Evolutionary conservation across 1,140 invertebrate species (phyloP).

Genomic region (Vollenhovia emeryi): DNA sequence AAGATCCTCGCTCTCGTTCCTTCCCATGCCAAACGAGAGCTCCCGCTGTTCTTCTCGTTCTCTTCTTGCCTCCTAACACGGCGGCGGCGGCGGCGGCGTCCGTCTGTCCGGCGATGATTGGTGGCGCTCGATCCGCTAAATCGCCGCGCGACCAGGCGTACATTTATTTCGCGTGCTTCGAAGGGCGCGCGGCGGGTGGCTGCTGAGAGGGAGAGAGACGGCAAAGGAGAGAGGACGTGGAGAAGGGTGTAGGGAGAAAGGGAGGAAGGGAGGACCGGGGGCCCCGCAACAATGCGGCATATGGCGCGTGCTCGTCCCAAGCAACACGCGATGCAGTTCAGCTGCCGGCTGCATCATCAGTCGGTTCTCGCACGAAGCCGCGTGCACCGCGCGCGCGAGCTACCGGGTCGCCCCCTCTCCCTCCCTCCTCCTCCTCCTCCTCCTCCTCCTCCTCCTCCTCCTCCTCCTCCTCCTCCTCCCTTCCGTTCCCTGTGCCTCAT

Average conservation of each 20-base stretch:
- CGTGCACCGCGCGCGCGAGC: conserved; percentile 31
- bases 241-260: conserved; percentile 51
- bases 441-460: too few relatives aligned
- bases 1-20: conserved; percentile 55
- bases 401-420: conserved; percentile 20
- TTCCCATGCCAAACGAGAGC: conserved; percentile 37
- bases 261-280: conserved; percentile 65
- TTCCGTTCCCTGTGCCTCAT: not conserved
- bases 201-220: not conserved
- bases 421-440: not conserved
- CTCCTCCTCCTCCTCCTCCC: not conserved
- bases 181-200: conserved; percentile 57
- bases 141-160: conserved; percentile 62
- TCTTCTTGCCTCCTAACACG: conserved; percentile 43
- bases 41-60: conserved; percentile 46
- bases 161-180: conserved; percentile 69
- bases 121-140: conserved; percentile 63
- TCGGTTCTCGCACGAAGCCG: conserved; percentile 67
- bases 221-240: conserved; percentile 1
- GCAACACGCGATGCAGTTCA: conserved; percentile 75
- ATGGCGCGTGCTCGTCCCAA: conserved; percentile 80
- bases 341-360: conserved; percentile 73
- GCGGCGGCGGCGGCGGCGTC: conserved; percentile 8
- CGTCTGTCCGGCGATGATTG: conserved; percentile 54
- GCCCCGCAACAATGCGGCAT: conserved; percentile 76